A percentile compares a stretch with the other conserved stretches of the same genome.
phyloP scores from a whole-genome alignment of 2,888 invertebrate genomes.

The Gnatocerus cornutus region DNA sequence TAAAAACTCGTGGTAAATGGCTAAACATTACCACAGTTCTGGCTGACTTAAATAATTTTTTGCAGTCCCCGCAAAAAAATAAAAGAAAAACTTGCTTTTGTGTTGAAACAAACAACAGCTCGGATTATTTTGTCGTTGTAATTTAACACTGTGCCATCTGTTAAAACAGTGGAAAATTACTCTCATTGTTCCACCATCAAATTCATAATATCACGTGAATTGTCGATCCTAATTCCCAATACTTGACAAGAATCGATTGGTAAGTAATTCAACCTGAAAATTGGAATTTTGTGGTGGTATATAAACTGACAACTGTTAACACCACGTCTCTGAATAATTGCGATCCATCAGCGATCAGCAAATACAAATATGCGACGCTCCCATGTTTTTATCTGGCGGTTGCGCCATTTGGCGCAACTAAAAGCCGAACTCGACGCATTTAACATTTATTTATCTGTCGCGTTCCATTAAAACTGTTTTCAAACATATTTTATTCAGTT shows the following conservation, averaged over 20 bases:
- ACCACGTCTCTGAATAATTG: not conserved
- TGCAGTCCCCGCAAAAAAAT: no score
- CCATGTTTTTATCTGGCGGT: not conserved
- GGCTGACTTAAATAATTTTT: no score
- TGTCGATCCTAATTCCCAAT: not conserved
- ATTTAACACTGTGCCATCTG: no score
- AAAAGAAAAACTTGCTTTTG: no score
- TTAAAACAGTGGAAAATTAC: no score
- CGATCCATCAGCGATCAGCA: not conserved
- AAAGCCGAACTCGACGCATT: not conserved
- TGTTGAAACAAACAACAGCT: no score
- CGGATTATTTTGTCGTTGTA: no score
- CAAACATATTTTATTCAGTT: not conserved
- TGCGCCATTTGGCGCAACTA: not conserved
- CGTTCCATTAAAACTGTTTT: slow-evolving; percentile 2
- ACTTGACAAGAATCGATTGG: slow-evolving; percentile 1
- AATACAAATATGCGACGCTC: not conserved
- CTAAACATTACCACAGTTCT: no score
- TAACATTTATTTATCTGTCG: not conserved
- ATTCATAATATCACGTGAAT: not conserved
- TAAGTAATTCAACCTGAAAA: slow-evolving; percentile 1
- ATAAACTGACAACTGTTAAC: slow-evolving; percentile 1
- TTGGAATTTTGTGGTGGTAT: not conserved
- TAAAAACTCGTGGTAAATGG: no score
- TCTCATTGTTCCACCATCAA: no score